Conservation (phyloP, 2,113 vertebrate genomes). For the Clupea harengus region DNA sequence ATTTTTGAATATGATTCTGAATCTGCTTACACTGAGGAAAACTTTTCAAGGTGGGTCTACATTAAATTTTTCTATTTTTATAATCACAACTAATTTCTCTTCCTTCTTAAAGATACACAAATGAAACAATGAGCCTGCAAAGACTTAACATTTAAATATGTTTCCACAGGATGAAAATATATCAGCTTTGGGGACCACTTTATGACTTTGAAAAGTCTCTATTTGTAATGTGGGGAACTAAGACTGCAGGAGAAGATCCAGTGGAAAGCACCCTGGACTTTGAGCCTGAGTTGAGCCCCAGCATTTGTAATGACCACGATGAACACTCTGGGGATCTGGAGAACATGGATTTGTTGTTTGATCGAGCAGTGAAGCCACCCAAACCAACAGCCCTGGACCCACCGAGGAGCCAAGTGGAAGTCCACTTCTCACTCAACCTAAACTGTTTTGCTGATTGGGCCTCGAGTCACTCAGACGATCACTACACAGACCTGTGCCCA, state of each 20-base stretch:
- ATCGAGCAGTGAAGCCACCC: not conserved
- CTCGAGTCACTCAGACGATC: not conserved
- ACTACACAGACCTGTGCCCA: not conserved
- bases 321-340: not conserved
- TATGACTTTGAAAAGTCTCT: slow-evolving; percentile 7
- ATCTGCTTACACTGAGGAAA: not conserved
- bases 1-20: not conserved
- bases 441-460: not conserved
- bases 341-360: not conserved
- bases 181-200: slow-evolving; percentile 9
- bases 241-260: not conserved
- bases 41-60: not conserved
- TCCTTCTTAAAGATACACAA: too few relatives aligned
- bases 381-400: not conserved
- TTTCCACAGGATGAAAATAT: not conserved
- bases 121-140: not conserved
- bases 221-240: not conserved
- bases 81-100: not conserved
- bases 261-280: not conserved
- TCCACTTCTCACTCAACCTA: not conserved
- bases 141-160: not conserved
- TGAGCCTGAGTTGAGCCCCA: not conserved
- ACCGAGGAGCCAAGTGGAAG: not conserved
- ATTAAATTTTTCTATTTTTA: not conserved
- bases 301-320: not conserved